phyloP scores from a whole-genome alignment of 2,888 invertebrate species.

The Calliphora vomitoria region DNA sequence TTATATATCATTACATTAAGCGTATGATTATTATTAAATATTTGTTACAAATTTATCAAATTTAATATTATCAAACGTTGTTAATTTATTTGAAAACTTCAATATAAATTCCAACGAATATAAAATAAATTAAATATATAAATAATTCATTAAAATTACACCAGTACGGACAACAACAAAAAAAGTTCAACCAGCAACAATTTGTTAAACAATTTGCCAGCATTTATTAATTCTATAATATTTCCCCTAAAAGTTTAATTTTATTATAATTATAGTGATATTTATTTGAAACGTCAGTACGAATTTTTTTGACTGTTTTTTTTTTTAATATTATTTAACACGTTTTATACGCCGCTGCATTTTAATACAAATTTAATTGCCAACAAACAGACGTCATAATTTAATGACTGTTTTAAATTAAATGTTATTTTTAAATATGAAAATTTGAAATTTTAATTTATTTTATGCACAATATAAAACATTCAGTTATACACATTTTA shows the following conservation, averaged over 20 bases:
- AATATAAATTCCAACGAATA: neutral
- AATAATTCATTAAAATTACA: neutral
- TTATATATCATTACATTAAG: neutral
- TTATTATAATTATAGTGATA: conserved; percentile 2
- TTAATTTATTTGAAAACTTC: neutral
- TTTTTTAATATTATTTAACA: neutral
- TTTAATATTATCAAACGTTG: neutral
- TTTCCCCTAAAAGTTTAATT: neutral
- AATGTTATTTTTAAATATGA: conserved; percentile 30
- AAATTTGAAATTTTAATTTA: conserved; percentile 1
- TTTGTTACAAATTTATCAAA: neutral
- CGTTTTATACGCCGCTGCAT: neutral
- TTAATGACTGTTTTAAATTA: conserved; percentile 15
- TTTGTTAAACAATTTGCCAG: neutral
- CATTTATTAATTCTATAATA: neutral
- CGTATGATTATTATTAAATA: neutral
- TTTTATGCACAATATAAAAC: conserved; percentile 11
- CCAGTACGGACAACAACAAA: neutral
- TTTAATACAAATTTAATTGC: conserved; percentile 23
- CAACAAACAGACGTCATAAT: conserved; percentile 38
- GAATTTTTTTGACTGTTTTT: neutral
- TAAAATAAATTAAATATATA: neutral
- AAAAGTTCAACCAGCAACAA: neutral
- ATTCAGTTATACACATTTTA: neutral
- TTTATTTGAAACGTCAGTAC: neutral